Percentiles rank a stretch among this genome's conserved stretches.
phyloP scores from a whole-genome alignment of 2,888 invertebrate genomes.

The Nymphalis polychloros region DNA sequence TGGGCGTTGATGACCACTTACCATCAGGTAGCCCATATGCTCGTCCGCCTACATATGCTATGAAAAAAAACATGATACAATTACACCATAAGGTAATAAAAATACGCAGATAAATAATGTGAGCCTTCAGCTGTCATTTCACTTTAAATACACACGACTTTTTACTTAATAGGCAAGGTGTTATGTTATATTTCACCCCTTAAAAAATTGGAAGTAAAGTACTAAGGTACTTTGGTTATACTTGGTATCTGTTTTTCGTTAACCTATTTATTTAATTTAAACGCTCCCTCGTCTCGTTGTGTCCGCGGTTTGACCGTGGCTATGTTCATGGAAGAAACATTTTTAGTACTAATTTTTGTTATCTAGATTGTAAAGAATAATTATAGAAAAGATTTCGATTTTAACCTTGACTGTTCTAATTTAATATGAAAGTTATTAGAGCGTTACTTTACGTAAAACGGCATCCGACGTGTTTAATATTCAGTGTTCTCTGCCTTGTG shows the following conservation, averaged over 20 bases:
- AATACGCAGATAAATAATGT: no score
- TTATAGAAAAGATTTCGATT: constrained; percentile 22
- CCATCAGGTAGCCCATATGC: no score
- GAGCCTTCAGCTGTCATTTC: no score
- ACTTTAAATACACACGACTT: no score
- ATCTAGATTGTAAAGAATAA: constrained; percentile 27
- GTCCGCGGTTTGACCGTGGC: constrained; percentile 7
- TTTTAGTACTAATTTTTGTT: constrained; percentile 24
- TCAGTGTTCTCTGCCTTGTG: constrained; percentile 8
- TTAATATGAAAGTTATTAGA: constrained; percentile 34
- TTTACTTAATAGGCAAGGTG: no score
- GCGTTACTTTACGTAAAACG: constrained; percentile 35
- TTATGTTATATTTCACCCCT: no score
- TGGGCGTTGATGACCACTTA: no score
- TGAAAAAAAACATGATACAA: no score
- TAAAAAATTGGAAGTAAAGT: no score
- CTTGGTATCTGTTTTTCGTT: not conserved
- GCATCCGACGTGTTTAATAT: constrained; percentile 28
- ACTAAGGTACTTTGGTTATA: not conserved
- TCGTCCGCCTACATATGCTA: no score
- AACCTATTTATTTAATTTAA: constrained; percentile 3
- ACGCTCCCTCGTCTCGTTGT: constrained; percentile 4
- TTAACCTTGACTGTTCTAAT: constrained; percentile 35
- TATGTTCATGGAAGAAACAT: constrained; percentile 9
- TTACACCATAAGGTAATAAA: no score